phyloP scores from a whole-genome alignment of 2,113 vertebrate genomes.

The Dolichallabes microphthalmus region DNA sequence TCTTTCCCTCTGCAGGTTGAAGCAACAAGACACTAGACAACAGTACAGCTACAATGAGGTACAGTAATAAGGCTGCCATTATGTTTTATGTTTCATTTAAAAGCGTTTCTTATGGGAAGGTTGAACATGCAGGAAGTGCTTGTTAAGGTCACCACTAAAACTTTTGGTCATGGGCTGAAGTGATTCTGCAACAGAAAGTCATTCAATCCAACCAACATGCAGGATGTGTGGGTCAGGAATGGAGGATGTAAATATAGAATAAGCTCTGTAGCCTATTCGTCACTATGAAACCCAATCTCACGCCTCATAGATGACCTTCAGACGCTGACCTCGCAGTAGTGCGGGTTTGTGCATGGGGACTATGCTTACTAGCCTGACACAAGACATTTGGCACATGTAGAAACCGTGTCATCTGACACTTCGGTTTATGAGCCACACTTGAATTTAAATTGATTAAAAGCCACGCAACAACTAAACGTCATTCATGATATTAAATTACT shows the following conservation, averaged over 20 bases:
- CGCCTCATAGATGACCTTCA: constrained; percentile 59
- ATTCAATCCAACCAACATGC: neutral
- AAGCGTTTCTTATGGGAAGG: neutral
- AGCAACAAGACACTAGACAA: constrained; percentile 77
- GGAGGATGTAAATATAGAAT: constrained; percentile 56
- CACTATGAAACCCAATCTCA: constrained; percentile 57
- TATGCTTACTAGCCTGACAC: neutral
- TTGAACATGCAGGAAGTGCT: neutral
- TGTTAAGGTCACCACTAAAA: neutral
- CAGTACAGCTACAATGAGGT: constrained; percentile 83
- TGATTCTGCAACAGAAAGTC: constrained; percentile 40
- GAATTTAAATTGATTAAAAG: neutral
- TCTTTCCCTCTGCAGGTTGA: constrained; percentile 65
- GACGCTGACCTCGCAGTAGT: constrained; percentile 23
- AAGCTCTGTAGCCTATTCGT: constrained; percentile 36
- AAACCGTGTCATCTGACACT: neutral
- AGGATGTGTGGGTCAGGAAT: neutral
- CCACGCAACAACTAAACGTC: too few species aligned
- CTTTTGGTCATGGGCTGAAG: neutral
- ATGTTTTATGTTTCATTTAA: neutral
- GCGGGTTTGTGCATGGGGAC: neutral
- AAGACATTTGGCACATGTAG: neutral
- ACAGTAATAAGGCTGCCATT: constrained; percentile 38
- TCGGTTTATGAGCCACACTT: neutral
- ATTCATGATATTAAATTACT: neutral